These are phyloP conservation scores for Leptatherina wallacei DNA, from an alignment of 2,797 vertebrate species.

Conservation along the genomic window DNA sequence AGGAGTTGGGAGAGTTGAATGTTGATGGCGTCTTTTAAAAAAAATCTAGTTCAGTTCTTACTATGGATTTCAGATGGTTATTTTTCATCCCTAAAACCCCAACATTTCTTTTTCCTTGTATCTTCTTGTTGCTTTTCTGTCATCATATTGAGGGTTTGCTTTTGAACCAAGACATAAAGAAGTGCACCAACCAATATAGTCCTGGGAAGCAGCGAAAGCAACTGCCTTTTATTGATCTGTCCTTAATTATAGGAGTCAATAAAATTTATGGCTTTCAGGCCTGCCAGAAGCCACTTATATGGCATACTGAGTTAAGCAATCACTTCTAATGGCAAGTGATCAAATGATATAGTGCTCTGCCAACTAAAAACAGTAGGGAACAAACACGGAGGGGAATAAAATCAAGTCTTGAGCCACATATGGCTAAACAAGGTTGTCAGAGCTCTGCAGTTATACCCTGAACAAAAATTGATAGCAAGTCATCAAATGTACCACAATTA, in stretches of 20 bases:
- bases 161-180: constrained; percentile 19
- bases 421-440: constrained; percentile 45
- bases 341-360: constrained; percentile 59
- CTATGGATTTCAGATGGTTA: not conserved
- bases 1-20: constrained; percentile 19
- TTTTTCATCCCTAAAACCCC: not conserved
- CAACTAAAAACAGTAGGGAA: constrained; percentile 52
- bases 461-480: constrained; percentile 25
- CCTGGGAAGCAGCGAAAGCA: constrained; percentile 50
- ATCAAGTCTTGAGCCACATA: constrained; percentile 37
- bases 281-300: constrained; percentile 63
- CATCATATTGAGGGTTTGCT: constrained; percentile 23
- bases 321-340: constrained; percentile 67
- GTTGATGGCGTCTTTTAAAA: constrained; percentile 15
- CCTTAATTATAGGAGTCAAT: constrained; percentile 76
- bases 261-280: constrained; percentile 67
- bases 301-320: constrained; percentile 70
- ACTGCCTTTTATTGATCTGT: constrained; percentile 73
- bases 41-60: constrained; percentile 14
- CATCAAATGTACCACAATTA: constrained; percentile 24
- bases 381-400: constrained; percentile 45
- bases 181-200: constrained; percentile 22
- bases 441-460: constrained; percentile 23
- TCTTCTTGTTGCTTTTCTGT: constrained; percentile 23
- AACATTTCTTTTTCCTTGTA: not conserved